phyloP scores from a whole-genome alignment of 2,888 invertebrate species.

The Biston betularia region DNA sequence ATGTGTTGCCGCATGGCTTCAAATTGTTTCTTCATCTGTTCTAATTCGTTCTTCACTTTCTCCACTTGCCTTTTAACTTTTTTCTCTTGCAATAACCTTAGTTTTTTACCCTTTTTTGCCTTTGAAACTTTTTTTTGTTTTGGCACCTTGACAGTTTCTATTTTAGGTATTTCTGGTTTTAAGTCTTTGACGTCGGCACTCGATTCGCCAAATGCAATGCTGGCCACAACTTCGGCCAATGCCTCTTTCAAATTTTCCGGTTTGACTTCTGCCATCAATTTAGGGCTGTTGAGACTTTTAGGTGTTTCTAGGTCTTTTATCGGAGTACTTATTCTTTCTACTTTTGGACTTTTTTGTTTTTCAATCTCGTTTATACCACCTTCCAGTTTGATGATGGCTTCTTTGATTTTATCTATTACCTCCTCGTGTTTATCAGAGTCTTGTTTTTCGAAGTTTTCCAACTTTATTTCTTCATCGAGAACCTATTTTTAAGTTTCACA shows the following conservation, averaged over 20 bases:
- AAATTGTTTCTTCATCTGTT: slow-evolving; percentile 73
- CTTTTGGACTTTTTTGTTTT: slow-evolving; percentile 45
- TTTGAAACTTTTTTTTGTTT: slow-evolving; percentile 56
- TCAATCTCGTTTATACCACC: slow-evolving; percentile 63
- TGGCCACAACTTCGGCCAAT: slow-evolving; percentile 28
- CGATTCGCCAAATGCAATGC: slow-evolving; percentile 5
- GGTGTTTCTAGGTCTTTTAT: slow-evolving; percentile 47
- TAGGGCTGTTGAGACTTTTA: slow-evolving; percentile 5
- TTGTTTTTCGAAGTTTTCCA: slow-evolving; percentile 72
- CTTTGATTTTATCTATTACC: slow-evolving; percentile 76
- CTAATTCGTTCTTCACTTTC: slow-evolving; percentile 70
- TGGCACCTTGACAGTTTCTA: slow-evolving; percentile 3
- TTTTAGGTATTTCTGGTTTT: background rate
- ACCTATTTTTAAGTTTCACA: slow-evolving; percentile 55
- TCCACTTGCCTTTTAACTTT: slow-evolving; percentile 73
- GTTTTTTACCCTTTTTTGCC: slow-evolving; percentile 66
- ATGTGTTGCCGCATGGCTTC: slow-evolving; percentile 74
- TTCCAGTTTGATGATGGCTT: slow-evolving; percentile 76
- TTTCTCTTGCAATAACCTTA: slow-evolving; percentile 65
- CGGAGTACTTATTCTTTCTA: slow-evolving; percentile 24
- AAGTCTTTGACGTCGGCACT: background rate
- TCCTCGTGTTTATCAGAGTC: slow-evolving; percentile 67
- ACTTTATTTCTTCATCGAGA: slow-evolving; percentile 66
- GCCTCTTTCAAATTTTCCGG: slow-evolving; percentile 25
- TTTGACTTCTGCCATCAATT: slow-evolving; percentile 4